Evolutionary conservation across 2,888 invertebrate genomes (phyloP).

Genomic region (Dichetophora obliterata): DNA sequence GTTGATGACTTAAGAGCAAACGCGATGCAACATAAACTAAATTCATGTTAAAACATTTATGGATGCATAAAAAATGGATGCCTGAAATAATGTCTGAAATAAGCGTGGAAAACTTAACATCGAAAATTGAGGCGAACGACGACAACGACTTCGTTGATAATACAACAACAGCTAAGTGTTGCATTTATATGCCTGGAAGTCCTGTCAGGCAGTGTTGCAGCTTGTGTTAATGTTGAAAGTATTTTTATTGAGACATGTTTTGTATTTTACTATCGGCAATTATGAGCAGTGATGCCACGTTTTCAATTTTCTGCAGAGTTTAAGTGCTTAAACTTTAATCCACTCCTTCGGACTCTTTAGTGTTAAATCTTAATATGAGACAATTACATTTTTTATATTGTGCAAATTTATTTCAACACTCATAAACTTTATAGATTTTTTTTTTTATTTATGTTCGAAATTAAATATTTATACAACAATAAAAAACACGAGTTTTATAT

Average conservation of each 20-base stretch:
- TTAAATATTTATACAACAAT: too few species aligned
- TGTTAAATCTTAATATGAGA: too few species aligned
- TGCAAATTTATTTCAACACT: too few species aligned
- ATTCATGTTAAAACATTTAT: conserved; percentile 41
- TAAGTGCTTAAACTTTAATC: too few species aligned
- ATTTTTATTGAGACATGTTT: neutral
- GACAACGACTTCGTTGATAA: neutral
- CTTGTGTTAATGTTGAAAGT: neutral
- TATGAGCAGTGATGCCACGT: too few species aligned
- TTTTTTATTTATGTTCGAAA: too few species aligned
- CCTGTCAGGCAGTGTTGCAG: neutral
- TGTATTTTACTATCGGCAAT: too few species aligned
- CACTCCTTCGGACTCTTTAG: too few species aligned
- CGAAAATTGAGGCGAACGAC: neutral
- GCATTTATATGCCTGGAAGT: neutral
- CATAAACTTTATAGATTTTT: too few species aligned
- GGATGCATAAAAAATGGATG: conserved; percentile 32
- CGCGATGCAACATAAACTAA: conserved; percentile 8
- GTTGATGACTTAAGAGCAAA: neutral
- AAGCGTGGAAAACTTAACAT: neutral
- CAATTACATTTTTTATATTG: too few species aligned
- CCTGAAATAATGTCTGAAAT: neutral
- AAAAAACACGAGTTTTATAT: too few species aligned
- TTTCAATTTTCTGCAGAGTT: too few species aligned
- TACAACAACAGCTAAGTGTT: neutral